Evolutionary conservation across 2,797 vertebrate genomes (phyloP), one percentile per base, ranked within the genome.

Genomic region (Syndactyla subalaris): DNA sequence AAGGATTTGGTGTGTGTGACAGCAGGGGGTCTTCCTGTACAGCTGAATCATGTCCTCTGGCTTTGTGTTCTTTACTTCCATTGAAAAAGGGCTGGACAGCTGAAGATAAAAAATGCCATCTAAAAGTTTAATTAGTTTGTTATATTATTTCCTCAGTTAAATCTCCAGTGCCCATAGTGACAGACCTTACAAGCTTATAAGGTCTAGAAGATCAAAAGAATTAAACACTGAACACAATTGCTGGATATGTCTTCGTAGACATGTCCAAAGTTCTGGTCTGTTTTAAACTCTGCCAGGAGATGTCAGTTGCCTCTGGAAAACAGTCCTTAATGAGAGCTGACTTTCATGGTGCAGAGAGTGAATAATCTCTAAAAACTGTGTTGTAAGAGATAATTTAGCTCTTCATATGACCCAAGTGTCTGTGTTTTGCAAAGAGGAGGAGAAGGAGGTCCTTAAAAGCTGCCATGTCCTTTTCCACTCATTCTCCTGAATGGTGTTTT

Each of bases 81-180:
- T 32, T 71, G 81, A 39, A 88, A 88, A 94, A 61, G 27, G 36
- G 7, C 66, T 52, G 55, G 24, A 48, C 8, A 34, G 66, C 30
- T 80, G 54, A 70, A 90, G 73, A 94, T 78, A 66, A 88, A 91
- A 82, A 68, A 66, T 90, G 27, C 32, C n/a, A 41, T 61, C 36
- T 45, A 55, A 62, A 41, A 57, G 36, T 55, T 90, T 92, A 88
- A 92, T 94, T 86, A 62, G n/a, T 78, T n/a, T 59, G 36, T 52
- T 74, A 45, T 81, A 46, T 77, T 85, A 84, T 77, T 95, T 95
- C 74, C 71, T 82, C 45, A 34, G 45, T 77, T 85, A 68, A 92
- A 76, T 79, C 57, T 71, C 34, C 21, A 15, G 58, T 76, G 41
- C 38, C 59, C 2, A 2, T 79, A 66, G 79, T 90, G 93, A 84